Base-by-base conservation (phyloP, 2,888 invertebrate species). In the Eilema sororculum region DNA sequence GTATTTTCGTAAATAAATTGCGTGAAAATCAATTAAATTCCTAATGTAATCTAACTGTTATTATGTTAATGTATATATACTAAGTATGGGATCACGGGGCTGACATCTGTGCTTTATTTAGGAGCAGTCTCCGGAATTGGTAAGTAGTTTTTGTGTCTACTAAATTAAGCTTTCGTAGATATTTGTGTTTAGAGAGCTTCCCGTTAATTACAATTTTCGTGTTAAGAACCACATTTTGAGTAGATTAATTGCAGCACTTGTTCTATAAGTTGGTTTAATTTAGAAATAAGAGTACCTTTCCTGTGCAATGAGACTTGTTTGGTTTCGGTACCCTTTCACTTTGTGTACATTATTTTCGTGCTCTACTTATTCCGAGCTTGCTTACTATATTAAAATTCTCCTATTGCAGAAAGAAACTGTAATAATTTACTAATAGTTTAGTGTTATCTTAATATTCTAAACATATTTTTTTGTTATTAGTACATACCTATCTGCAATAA, bases 301-400 rank as follows among this genome's bases (percentile, higher is more conserved):
- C 73, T 73, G 72, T 77, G 83, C 83, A 86, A 84, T 81, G 80
- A 82, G 75, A 81, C 81, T 82, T 81, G 82, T 84, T 87, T 84
- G 79, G 81, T 87, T 89, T 91, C 82, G 87, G 89, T 88, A 92
- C 91, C 95, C 95, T 95, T 95, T 95, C 95, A 95, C 95, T 95
- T 95, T 91, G 91, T 91, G 89, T 91, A 90, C 90, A 90, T 86
- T 91, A 91, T 90, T 93, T 93, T 93, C 91, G 93, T 95, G 95
- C 94, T 95, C 95, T 92, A 95, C 95, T 94, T 95, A 93, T 82
- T 90, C 82, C 75, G 75, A 84, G 86, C 85, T 90, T 85, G 80
- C 80, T 83, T 60, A 30, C 84, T 88, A 84, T 84, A 77, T 74
- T 76, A 69, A 65, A 71, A 74, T 72, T 63, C 59, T 65, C 62